Base-by-base conservation (phyloP, 2,113 vertebrate species). In the Carollia perspicillata region DNA sequence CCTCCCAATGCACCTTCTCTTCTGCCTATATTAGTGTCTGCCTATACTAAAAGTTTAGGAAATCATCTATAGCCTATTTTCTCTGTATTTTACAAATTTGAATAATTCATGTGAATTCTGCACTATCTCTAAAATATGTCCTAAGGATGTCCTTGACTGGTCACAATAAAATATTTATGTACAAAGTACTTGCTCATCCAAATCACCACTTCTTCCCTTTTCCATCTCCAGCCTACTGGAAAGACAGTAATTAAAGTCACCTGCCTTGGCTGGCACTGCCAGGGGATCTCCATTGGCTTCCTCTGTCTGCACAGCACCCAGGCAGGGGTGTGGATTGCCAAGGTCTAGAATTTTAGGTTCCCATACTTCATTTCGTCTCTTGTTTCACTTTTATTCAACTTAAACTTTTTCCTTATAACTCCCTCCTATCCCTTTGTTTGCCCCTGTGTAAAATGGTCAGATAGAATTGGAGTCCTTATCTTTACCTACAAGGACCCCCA, bases 281-380 rank as follows among this genome's bases (percentile, higher is more conserved):
- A 40, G 2, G 0, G 17, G 18, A 22, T 66, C 53, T 44, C 65
- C 22, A 49, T 0, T 22, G 51, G 12, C 51, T 65, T 92, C 71
- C 42, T 44, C 72, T 47, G 22, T 71, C 77, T 53, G 40, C 3
- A n/a, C 5, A 71, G 55, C 22, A 55, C 30, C n/a, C 4, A 40
- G 30, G 26, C 11, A 83, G 84, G 47, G 30, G 37, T 23, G 16
- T 51, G 84, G 18, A 79, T 0, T 53, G 6, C 4, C 30, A 6
- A 72, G 47, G 40, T 22, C 66, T 96, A 44, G 68, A 71, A 69
- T 85, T 75, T 93, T 58, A 93, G 78, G 17, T 93, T 94, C 14
- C 23, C 4, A 16, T 51, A 33, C 42, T 92, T 60, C 55, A 44
- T 65, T 80, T 75, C 79, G 23, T 78, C 55, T 93, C 8, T 81